Conservation (phyloP, 64 coral and sea anemone genomes). For the Montipora capricornis region DNA sequence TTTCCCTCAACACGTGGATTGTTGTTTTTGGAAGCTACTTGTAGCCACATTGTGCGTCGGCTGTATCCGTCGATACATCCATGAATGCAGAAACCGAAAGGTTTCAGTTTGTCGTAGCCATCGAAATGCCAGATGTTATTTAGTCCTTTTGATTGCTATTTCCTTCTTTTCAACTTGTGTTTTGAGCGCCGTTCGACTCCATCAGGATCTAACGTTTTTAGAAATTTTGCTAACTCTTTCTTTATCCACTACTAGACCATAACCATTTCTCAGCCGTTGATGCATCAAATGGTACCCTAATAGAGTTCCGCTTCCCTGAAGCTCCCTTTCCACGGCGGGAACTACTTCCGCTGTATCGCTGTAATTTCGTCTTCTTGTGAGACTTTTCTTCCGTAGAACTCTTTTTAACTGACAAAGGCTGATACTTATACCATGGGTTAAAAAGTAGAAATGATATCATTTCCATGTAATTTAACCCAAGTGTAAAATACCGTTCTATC, state of each 20-base stretch:
- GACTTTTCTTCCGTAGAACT: neutral
- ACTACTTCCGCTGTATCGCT: neutral
- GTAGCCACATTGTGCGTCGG: no score
- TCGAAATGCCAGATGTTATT: no score
- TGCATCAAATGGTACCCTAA: neutral
- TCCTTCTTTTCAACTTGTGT: no score
- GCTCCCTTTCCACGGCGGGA: neutral
- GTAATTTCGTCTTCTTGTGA: neutral
- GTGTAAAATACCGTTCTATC: neutral
- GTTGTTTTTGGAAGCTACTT: no score
- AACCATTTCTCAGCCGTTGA: neutral
- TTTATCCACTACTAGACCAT: neutral
- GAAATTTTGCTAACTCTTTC: neutral
- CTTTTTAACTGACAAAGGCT: neutral
- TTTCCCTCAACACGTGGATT: no score
- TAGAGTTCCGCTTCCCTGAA: neutral
- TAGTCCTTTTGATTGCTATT: no score
- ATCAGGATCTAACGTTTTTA: neutral
- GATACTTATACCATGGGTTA: neutral
- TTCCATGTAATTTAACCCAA: neutral
- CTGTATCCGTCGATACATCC: no score
- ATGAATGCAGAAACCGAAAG: no score
- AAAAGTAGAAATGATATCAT: neutral
- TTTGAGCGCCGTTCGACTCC: no score
- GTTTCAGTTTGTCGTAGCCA: no score